Conservation (phyloP, 2,113 vertebrate species). For the Pithys albifrons region DNA sequence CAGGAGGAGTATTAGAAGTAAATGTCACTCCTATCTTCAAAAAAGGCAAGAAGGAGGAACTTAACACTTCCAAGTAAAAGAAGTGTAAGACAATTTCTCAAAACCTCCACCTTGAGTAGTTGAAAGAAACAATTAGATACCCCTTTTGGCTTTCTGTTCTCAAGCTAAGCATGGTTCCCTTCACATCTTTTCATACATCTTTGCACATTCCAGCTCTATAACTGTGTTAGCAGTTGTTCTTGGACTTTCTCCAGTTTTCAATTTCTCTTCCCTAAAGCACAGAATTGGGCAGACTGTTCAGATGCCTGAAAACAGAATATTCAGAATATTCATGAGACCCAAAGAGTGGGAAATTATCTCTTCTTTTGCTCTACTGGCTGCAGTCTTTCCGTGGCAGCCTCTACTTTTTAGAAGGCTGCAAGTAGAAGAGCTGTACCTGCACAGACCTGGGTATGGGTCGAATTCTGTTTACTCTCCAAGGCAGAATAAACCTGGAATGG, state of each 20-base stretch:
- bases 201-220: neutral
- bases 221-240: neutral
- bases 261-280: neutral
- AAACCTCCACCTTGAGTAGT: neutral
- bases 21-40: neutral
- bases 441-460: neutral
- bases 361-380: neutral
- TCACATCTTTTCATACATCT: neutral
- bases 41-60: neutral
- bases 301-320: neutral
- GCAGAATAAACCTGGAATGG: neutral
- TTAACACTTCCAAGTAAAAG: neutral
- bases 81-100: fast-evolving
- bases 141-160: neutral
- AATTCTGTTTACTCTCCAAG: neutral
- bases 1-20: neutral
- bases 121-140: neutral
- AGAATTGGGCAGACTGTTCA: neutral
- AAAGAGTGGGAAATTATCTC: neutral
- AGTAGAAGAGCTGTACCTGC: neutral
- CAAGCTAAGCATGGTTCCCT: neutral
- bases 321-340: neutral
- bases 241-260: neutral
- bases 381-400: neutral
- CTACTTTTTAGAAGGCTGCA: neutral